A percentile compares a stretch with the other conserved stretches of the same genome.
phyloP scores from a whole-genome alignment of 2,113 vertebrate species.

The Trochalopteron elliotii region DNA sequence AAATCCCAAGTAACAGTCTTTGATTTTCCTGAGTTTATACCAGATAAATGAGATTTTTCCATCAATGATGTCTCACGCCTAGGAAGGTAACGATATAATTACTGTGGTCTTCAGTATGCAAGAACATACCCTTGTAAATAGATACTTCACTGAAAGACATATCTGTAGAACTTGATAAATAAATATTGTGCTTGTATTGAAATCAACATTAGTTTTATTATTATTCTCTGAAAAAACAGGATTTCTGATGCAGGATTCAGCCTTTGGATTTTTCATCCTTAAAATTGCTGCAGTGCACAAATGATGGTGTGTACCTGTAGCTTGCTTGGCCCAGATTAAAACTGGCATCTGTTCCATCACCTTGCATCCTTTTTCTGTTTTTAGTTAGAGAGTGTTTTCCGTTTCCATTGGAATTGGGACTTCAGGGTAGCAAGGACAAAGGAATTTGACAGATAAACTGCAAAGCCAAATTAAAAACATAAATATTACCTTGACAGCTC shows the following conservation, averaged over 20 bases:
- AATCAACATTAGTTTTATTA: neutral
- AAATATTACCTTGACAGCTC: conserved; percentile 75
- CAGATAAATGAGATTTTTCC: neutral
- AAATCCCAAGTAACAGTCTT: neutral
- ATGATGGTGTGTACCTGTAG: neutral
- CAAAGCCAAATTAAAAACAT: neutral
- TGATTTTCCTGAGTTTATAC: neutral
- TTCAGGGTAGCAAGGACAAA: neutral
- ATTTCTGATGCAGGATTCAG: neutral
- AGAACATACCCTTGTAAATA: neutral
- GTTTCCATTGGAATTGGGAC: neutral
- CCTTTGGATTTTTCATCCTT: neutral
- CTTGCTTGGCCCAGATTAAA: neutral
- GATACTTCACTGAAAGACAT: neutral
- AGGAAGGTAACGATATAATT: neutral
- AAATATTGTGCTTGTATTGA: neutral
- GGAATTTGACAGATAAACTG: neutral
- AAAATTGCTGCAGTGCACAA: neutral
- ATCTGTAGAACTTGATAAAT: neutral
- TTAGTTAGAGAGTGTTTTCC: neutral
- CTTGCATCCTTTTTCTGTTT: neutral
- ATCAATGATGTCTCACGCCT: neutral
- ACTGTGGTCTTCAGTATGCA: neutral
- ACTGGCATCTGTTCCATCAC: neutral
- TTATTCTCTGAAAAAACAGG: neutral